Percentiles rank a stretch among this genome's conserved stretches.
Conservation (phyloP, 2,113 vertebrate genomes). For the Mirounga angustirostris region DNA sequence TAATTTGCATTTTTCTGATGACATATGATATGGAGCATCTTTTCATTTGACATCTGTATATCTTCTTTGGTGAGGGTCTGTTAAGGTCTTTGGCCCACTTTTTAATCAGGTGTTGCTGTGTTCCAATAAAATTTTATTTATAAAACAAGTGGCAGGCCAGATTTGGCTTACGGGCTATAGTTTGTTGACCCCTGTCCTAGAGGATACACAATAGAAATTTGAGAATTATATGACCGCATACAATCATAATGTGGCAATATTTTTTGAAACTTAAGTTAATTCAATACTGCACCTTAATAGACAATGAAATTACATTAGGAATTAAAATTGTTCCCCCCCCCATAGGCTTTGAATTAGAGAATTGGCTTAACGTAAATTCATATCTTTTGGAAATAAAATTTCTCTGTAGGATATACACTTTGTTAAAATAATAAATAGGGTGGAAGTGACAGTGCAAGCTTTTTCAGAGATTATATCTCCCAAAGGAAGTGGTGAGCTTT, state of each 20-base stretch:
- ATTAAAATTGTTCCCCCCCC: not conserved
- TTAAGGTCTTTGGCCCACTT: not conserved
- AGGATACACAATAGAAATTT: not conserved
- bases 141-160: not conserved
- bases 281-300: not conserved
- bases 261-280: not conserved
- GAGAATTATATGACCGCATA: not conserved
- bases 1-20: not conserved
- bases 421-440: constrained; percentile 44
- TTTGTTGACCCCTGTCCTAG: not conserved
- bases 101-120: not conserved
- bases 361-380: not conserved
- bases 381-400: not conserved
- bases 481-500: not conserved
- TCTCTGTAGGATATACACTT: not conserved
- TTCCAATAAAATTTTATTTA: not conserved
- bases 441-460: not conserved
- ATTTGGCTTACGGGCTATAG: not conserved
- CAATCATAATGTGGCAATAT: not conserved
- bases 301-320: not conserved
- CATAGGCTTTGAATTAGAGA: not conserved
- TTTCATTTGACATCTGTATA: not conserved
- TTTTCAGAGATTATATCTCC: not conserved
- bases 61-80: not conserved
- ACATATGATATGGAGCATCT: not conserved